A percentile compares a stretch with the other conserved stretches of the same genome.
These are phyloP conservation scores for Ammodytes dubius DNA, from an alignment of 2,113 vertebrate genomes.

Conservation along the genomic window DNA sequence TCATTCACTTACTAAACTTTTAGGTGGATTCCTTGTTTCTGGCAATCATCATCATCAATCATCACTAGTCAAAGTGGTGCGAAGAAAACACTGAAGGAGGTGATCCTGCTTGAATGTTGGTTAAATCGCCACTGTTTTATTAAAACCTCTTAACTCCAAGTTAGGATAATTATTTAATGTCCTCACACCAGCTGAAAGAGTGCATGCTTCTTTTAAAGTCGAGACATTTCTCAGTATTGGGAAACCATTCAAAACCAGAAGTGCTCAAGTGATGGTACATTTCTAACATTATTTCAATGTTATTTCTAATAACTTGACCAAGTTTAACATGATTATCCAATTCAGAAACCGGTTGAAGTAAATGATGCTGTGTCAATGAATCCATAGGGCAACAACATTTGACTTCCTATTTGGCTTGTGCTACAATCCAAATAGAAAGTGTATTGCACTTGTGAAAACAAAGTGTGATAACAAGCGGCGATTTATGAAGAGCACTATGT, in stretches of 20 bases:
- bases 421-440: slow-evolving; percentile 6
- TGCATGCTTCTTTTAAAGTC: background rate
- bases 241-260: background rate
- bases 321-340: background rate
- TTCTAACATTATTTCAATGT: background rate
- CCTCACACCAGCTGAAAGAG: background rate
- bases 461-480: slow-evolving; percentile 53
- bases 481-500: slow-evolving; percentile 65
- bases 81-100: background rate
- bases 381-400: slow-evolving; percentile 2
- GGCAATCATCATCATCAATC: background rate
- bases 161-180: background rate
- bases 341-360: slow-evolving; percentile 9
- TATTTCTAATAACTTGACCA: background rate
- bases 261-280: background rate
- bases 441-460: slow-evolving; percentile 24
- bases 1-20: slow-evolving; percentile 37
- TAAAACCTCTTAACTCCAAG: background rate
- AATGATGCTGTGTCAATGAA: background rate
- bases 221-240: slow-evolving; percentile 9
- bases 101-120: background rate
- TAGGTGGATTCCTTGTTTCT: slow-evolving; percentile 10
- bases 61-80: slow-evolving; percentile 18
- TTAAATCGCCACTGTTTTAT: background rate
- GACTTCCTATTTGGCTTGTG: background rate